A percentile compares a stretch with the other conserved stretches of the same genome.
Conservation (phyloP, 2,797 vertebrate species). For the Prunella strophiata region DNA sequence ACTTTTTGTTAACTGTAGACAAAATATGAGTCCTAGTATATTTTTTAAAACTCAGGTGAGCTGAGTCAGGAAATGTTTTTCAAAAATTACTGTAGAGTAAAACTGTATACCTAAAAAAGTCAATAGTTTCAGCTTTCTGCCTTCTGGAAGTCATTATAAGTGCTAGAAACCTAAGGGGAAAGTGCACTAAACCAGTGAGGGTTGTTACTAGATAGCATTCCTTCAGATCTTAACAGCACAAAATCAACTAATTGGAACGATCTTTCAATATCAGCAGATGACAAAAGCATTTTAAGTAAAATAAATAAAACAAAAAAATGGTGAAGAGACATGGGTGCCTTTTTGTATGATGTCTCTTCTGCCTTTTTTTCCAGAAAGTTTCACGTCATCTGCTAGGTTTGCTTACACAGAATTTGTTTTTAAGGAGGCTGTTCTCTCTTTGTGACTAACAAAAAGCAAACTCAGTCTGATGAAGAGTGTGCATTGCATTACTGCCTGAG, state of each 20-base stretch:
- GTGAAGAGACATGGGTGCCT: background rate
- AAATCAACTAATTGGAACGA: background rate
- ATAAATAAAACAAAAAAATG: background rate
- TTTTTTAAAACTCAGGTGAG: background rate
- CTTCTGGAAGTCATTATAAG: background rate
- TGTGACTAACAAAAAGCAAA: background rate
- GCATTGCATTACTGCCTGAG: background rate
- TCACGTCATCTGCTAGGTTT: background rate
- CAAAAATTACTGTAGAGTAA: background rate
- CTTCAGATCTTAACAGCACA: background rate
- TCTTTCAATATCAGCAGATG: background rate
- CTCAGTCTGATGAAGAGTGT: background rate
- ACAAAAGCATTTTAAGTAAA: background rate
- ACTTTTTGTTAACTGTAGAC: background rate
- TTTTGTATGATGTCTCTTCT: slow-evolving; percentile 5
- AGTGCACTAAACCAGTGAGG: background rate
- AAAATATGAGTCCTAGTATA: background rate
- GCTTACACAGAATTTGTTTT: background rate
- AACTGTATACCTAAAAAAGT: background rate
- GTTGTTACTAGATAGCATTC: background rate
- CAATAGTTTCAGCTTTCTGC: background rate
- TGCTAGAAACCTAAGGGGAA: background rate
- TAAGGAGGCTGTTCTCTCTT: background rate
- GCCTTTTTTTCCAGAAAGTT: background rate
- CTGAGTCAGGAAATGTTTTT: background rate